Percentiles rank a stretch among this genome's conserved stretches.
Evolutionary conservation across 2,888 invertebrate species (phyloP).

Genomic region (Ptychoptera contaminata): DNA sequence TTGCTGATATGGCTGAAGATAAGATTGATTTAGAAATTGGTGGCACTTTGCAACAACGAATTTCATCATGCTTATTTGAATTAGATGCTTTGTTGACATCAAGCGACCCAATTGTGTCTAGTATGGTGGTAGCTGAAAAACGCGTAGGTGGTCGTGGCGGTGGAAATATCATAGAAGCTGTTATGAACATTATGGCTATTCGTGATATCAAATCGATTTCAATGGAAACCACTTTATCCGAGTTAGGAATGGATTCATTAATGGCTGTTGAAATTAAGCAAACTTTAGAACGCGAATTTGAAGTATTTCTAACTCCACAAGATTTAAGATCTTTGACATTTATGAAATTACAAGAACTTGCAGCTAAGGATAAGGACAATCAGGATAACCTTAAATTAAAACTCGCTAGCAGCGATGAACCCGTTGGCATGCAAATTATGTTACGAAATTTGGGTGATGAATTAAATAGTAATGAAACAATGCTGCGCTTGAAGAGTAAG

Average conservation of each 20-base stretch:
- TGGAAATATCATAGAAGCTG: constrained; percentile 54
- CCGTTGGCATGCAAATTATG: constrained; percentile 38
- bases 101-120: constrained; percentile 52
- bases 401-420: constrained; percentile 19
- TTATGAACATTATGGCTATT: constrained; percentile 50
- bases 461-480: constrained; percentile 33
- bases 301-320: constrained; percentile 69
- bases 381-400: constrained; percentile 22
- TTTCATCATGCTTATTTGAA: constrained; percentile 62
- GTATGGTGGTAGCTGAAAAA: constrained; percentile 81
- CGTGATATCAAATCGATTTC: constrained; percentile 54
- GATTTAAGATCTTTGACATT: constrained; percentile 73
- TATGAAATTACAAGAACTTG: constrained; percentile 26
- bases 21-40: constrained; percentile 51
- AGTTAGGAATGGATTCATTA: constrained; percentile 92
- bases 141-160: constrained; percentile 41
- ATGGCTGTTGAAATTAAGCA: constrained; percentile 96
- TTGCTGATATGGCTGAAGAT: constrained; percentile 58
- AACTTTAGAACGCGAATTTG: constrained; percentile 75
- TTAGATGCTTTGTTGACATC: constrained; percentile 59
- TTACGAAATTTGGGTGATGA: constrained; percentile 47
- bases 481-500: constrained; percentile 37
- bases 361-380: constrained; percentile 17
- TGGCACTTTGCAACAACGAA: constrained; percentile 75
- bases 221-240: constrained; percentile 59